These are phyloP conservation scores for Mesocricetus auratus DNA, from an alignment of 2,113 vertebrate species.

Conservation along the genomic window DNA sequence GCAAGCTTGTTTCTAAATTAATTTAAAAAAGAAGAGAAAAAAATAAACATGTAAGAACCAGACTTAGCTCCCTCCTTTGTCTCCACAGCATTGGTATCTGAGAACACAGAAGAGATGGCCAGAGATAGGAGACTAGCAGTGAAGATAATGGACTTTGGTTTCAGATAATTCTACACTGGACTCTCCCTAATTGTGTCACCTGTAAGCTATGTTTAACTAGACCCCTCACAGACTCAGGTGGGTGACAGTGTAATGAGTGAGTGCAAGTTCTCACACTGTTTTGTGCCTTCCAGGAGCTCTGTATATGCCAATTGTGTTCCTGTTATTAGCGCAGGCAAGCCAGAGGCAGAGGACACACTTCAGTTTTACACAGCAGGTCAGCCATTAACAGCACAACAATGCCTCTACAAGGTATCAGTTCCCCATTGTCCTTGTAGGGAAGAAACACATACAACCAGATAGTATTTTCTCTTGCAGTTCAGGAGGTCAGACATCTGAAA, in stretches of 20 bases:
- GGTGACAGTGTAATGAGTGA: neutral
- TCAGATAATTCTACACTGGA: neutral
- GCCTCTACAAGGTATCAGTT: neutral
- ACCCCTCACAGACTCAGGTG: neutral
- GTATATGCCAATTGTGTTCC: neutral
- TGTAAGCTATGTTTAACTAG: neutral
- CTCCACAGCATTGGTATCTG: neutral
- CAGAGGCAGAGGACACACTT: neutral
- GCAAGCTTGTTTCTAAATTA: too few relatives aligned
- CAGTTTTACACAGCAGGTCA: neutral
- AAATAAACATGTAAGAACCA: neutral
- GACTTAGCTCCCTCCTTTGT: neutral
- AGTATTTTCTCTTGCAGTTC: neutral
- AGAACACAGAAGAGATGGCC: neutral
- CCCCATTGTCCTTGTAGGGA: neutral
- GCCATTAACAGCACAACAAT: neutral
- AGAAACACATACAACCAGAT: neutral
- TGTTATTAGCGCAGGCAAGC: neutral
- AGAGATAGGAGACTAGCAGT: neutral
- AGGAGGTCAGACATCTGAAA: slow-evolving; percentile 6
- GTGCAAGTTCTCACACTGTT: neutral
- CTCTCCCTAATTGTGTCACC: neutral
- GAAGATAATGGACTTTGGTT: neutral
- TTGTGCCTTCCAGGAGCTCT: neutral
- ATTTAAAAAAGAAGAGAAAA: too few relatives aligned